Base-by-base conservation (phyloP, 1,140 invertebrate species). In the Drosophila tani region DNA sequence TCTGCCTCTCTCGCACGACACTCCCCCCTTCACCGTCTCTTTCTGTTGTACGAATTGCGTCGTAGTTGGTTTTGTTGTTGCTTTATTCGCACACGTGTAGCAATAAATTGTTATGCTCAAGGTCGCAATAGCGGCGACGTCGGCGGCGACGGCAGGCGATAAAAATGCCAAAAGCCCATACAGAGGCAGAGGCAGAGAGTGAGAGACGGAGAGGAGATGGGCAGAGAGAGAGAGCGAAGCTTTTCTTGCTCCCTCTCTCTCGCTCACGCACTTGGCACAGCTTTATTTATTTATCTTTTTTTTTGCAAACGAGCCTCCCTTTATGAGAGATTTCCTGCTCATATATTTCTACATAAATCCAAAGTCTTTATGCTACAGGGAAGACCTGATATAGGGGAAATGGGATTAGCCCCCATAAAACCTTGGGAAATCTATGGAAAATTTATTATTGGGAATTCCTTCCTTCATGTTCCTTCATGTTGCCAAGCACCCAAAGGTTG, bases 51-150 rank as follows among this genome's bases (percentile, higher is more conserved):
- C 27, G 57, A 45, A 55, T 49, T 60, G 47, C 59, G 67, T 70
- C 56, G 65, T 64, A 75, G 77, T 82, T 68, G 59, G 14, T 64
- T 19, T 55, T 71, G 56, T 73, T 79, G 77, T 70, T 70, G 68
- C 40, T 74, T 73, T 73, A 86, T 90, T 85, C 86, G 85, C 86
- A 82, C 85, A 90, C 85, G 85, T 85, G 85, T 81, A 90, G 85
- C 85, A 76, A 90, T 90, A 90, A 90, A 85, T 88, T 87, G 63
- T 77, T 87, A 85, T 90, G 85, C 85, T 90, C 85, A 90, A 90
- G 85, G 85, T 90, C 82, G 82, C 73, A 71, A 57, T 55, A 69
- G 81, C 77, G 58, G 40, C 73, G 67, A 41, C 58, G 71, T 9
- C 64, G 45, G 35, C 60, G 55, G 51, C 27, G 60, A 35, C 32